Conservation (phyloP, 2,888 invertebrate species). For the Aelia acuminata region DNA sequence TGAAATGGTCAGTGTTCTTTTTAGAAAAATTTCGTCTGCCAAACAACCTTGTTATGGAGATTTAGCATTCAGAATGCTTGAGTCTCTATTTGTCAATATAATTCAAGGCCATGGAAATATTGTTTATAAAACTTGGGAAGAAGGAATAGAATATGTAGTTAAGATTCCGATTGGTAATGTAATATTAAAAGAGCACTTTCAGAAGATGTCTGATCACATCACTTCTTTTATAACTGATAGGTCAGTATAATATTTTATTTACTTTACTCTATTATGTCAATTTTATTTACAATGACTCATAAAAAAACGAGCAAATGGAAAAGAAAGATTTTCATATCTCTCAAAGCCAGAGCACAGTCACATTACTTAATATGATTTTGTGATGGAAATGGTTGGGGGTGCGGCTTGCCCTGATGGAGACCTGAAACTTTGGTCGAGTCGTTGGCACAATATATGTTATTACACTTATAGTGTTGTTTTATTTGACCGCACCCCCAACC, state of each 20-base stretch:
- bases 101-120: constrained; percentile 42
- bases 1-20: background rate
- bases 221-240: background rate
- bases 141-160: constrained; percentile 26
- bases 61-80: constrained; percentile 36
- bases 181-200: constrained; percentile 31
- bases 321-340: too few species aligned
- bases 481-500: too few species aligned
- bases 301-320: too few species aligned
- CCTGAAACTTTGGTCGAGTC: too few species aligned
- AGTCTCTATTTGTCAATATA: constrained; percentile 47
- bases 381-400: too few species aligned
- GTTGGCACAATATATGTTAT: too few species aligned
- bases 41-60: background rate
- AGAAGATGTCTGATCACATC: constrained; percentile 24
- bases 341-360: too few species aligned
- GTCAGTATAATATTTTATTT: background rate
- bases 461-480: too few species aligned
- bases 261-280: background rate
- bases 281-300: too few species aligned
- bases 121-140: constrained; percentile 50
- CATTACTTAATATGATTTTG: too few species aligned
- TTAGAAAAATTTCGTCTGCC: constrained; percentile 4
- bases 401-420: too few species aligned
- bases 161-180: background rate